Conservation (phyloP, 2,797 vertebrate genomes). For the Cirrhinus molitorella region DNA sequence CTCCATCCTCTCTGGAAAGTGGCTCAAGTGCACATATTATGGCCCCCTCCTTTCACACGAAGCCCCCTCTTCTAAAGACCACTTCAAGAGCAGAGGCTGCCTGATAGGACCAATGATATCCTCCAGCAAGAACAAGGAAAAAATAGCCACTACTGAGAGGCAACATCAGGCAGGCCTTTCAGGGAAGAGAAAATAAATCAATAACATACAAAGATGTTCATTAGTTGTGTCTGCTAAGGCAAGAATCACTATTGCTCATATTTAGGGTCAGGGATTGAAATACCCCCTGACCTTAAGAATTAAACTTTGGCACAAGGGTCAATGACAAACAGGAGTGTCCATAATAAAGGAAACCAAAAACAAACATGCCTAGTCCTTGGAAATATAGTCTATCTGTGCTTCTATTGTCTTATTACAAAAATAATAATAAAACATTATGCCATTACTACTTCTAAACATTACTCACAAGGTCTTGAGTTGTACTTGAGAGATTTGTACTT, state of each 20-base stretch:
- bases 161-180: conserved; percentile 25
- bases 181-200: conserved; percentile 66
- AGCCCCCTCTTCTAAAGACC: conserved; percentile 39
- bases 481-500: not conserved
- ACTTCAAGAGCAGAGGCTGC: conserved; percentile 47
- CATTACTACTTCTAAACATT: not conserved
- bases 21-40: conserved; percentile 74
- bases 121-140: conserved; percentile 40
- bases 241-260: conserved; percentile 14
- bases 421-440: not conserved
- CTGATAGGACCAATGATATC: conserved; percentile 45
- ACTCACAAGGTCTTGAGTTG: not conserved
- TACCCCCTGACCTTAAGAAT: not conserved
- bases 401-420: not conserved
- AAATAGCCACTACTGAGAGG: conserved; percentile 42
- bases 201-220: conserved; percentile 67
- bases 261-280: conserved; percentile 3
- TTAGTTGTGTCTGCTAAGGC: conserved; percentile 38
- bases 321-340: not conserved
- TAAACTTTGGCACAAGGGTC: not conserved
- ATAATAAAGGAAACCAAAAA: not conserved
- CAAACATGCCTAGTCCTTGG: not conserved
- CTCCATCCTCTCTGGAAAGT: conserved; percentile 64
- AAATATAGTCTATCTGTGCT: not conserved
- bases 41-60: conserved; percentile 30